phyloP scores from a whole-genome alignment of 1,140 invertebrate genomes.

The Frieseomelitta varia region DNA sequence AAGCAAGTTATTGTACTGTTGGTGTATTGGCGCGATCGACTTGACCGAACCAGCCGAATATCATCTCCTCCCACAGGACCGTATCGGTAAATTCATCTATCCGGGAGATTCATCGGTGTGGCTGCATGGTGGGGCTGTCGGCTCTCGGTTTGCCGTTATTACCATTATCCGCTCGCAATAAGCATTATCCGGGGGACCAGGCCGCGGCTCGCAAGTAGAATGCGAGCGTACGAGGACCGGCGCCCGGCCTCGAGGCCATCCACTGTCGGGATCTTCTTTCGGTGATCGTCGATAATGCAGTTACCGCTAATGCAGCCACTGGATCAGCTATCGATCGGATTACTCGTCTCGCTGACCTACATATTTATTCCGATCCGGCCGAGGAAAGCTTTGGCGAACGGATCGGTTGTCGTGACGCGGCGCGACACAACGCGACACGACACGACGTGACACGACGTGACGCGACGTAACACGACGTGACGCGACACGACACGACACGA shows the following conservation, averaged over 20 bases:
- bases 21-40: not conserved
- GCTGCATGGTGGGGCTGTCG: constrained; percentile 13
- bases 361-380: constrained; percentile 12
- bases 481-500: too few species aligned
- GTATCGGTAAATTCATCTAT: not conserved
- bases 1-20: not conserved
- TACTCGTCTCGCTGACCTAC: constrained; percentile 33
- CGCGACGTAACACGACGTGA: not conserved
- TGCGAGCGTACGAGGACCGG: not conserved
- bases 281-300: constrained; percentile 57
- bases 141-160: constrained; percentile 22
- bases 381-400: not conserved
- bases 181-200: constrained; percentile 21
- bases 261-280: constrained; percentile 36
- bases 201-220: not conserved
- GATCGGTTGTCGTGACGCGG: not conserved
- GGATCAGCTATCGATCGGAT: constrained; percentile 48
- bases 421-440: too few species aligned
- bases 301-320: constrained; percentile 17
- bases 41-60: not conserved
- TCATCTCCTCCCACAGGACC: too few species aligned
- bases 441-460: not conserved
- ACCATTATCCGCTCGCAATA: constrained; percentile 39
- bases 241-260: not conserved
- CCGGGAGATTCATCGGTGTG: constrained; percentile 1